Evolutionary conservation across 1,140 invertebrate genomes (phyloP).

Genomic region (Campoletis sonorensis): DNA sequence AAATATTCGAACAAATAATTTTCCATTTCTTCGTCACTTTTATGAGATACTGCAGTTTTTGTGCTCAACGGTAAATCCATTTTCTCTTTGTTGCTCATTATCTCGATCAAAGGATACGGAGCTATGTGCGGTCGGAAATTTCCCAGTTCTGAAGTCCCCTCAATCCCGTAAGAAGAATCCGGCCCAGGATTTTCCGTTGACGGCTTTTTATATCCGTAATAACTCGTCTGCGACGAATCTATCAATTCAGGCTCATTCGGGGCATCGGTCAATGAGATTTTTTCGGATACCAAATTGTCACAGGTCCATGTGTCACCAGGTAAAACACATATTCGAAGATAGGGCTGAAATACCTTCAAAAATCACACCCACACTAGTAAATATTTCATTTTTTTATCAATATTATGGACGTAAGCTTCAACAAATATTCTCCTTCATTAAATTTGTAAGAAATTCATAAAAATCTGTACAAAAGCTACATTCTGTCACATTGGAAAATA

Average conservation of each 20-base stretch:
- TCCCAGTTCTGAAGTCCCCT: constrained; percentile 30
- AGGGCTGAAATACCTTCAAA: constrained; percentile 73
- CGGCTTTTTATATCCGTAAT: constrained; percentile 49
- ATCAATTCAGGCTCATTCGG: constrained; percentile 49
- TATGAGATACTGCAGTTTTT: neutral
- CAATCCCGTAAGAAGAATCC: constrained; percentile 57
- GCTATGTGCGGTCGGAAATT: constrained; percentile 30
- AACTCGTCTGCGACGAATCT: constrained; percentile 53
- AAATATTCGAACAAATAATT: constrained; percentile 43
- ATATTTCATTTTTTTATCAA: too few relatives aligned
- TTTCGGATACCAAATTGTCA: constrained; percentile 48
- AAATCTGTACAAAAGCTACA: too few relatives aligned
- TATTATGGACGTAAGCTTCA: too few relatives aligned
- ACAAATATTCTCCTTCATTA: too few relatives aligned
- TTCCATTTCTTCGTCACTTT: constrained; percentile 15
- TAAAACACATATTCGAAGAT: constrained; percentile 74
- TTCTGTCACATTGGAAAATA: too few relatives aligned
- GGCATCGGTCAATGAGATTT: constrained; percentile 42
- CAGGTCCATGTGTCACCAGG: constrained; percentile 73
- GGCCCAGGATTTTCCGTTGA: constrained; percentile 48
- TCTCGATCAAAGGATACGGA: constrained; percentile 52
- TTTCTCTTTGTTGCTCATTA: neutral
- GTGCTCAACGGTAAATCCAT: neutral
- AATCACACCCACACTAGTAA: neutral
- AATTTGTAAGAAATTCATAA: too few relatives aligned